These are phyloP conservation scores for Myodes glareolus DNA, from an alignment of 2,113 vertebrate species.

Conservation along the genomic window DNA sequence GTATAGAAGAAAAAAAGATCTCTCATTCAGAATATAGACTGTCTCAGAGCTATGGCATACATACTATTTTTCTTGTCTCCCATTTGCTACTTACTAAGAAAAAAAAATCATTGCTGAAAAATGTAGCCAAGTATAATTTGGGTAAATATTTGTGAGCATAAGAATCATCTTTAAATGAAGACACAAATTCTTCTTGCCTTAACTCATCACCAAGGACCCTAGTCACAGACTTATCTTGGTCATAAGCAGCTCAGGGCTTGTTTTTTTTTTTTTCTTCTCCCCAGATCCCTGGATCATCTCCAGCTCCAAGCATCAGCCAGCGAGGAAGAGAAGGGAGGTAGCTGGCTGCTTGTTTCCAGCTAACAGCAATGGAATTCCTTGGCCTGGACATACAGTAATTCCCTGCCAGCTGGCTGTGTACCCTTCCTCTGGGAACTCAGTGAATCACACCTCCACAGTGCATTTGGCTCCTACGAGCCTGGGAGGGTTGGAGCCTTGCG, in stretches of 20 bases:
- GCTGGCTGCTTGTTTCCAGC: constrained; percentile 57
- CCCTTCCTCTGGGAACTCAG: constrained; percentile 62
- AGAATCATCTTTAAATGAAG: constrained; percentile 45
- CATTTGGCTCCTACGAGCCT: constrained; percentile 43
- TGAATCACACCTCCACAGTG: constrained; percentile 73
- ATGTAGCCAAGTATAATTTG: not conserved
- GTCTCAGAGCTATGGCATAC: not conserved
- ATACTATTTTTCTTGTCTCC: constrained; percentile 7
- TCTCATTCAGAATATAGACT: not conserved
- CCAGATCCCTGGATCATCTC: not conserved
- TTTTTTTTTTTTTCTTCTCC: not conserved
- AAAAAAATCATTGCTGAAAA: not conserved
- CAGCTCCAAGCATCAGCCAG: not conserved
- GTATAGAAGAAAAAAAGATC: not conserved
- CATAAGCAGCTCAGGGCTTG: not conserved
- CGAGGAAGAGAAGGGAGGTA: constrained; percentile 58
- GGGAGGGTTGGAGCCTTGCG: constrained; percentile 7
- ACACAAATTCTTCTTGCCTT: not conserved
- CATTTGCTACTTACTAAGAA: not conserved
- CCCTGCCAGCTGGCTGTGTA: constrained; percentile 67
- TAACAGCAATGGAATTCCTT: constrained; percentile 72
- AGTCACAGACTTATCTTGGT: not conserved
- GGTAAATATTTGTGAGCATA: not conserved
- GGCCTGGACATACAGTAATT: constrained; percentile 62
- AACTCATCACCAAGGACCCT: not conserved